Base-by-base conservation (phyloP, 2,797 vertebrate species). In the Hyperoplus immaculatus region DNA sequence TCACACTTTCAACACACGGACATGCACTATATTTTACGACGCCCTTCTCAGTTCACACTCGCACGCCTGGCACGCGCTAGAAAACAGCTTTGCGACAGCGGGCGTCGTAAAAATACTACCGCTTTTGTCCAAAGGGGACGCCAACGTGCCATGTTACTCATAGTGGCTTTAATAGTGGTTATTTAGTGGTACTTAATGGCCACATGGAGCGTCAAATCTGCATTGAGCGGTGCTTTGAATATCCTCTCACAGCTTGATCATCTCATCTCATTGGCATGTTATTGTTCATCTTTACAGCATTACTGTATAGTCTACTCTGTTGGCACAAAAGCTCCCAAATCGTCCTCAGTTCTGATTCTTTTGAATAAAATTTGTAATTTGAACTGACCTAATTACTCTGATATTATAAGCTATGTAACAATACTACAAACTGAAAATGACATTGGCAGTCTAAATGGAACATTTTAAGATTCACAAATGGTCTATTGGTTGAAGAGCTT, bases 121-220 rank as follows among this genome's bases (percentile, higher is more conserved):
- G n/a, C n/a, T n/a, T n/a, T n/a, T n/a, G n/a, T n/a, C n/a, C n/a
- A n/a, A n/a, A n/a, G n/a, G n/a, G n/a, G n/a, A n/a, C n/a, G n/a
- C n/a, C n/a, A n/a, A n/a, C 29, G 29, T 29, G 29, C 29, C 29
- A 29, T 29, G 29, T 29, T 29, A 29, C 29, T 29, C 29, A 3
- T 29, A 29, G 29, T 29, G 29, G 29, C 29, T 29, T 29, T 29
- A 80, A 82, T 82, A 78, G 61, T 56, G 56, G 69, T 73, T 87
- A 82, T 86, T 89, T 86, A 61, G 70, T 77, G 55, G 47, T 66
- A 78, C 85, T 86, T 83, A 81, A 76, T 73, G 68, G 56, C 67
- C 68, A 80, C 69, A 61, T 47, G 42, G 65, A 77, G 70, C 81
- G 49, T 72, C 65, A 80, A 50, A 82, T 71, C 58, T 39, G 54